Evolutionary conservation across 2,888 invertebrate genomes (phyloP).

Genomic region (Drosophila paranaensis): DNA sequence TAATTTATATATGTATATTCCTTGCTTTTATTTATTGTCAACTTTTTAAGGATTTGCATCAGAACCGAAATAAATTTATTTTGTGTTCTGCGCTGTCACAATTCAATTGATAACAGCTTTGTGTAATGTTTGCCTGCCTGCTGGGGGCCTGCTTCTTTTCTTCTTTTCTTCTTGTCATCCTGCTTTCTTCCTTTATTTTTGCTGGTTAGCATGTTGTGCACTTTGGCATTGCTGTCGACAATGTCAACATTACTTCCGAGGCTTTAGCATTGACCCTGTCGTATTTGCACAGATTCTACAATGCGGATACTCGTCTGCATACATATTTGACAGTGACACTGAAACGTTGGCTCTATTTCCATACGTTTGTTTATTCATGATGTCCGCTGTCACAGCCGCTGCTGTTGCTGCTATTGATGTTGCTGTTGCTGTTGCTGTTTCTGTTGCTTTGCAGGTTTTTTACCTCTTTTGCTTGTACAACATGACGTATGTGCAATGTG

Average conservation of each 20-base stretch:
- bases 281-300: slow-evolving; percentile 52
- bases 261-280: slow-evolving; percentile 55
- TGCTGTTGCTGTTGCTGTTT: not conserved
- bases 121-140: slow-evolving; percentile 29
- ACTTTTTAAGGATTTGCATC: no score
- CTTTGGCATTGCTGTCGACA: slow-evolving; percentile 49
- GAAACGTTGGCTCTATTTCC: slow-evolving; percentile 47
- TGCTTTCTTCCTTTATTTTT: slow-evolving; percentile 23
- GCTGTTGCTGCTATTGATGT: not conserved
- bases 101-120: slow-evolving; percentile 33
- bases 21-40: not conserved
- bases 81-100: slow-evolving; percentile 4
- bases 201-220: slow-evolving; percentile 30
- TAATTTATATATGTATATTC: not conserved
- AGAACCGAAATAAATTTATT: not conserved
- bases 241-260: slow-evolving; percentile 45
- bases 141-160: not conserved
- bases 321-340: slow-evolving; percentile 61
- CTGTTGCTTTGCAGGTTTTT: slow-evolving; percentile 12
- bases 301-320: slow-evolving; percentile 31
- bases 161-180: slow-evolving; percentile 4
- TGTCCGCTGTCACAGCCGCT: not conserved
- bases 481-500: slow-evolving; percentile 64
- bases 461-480: slow-evolving; percentile 33
- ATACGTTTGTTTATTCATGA: slow-evolving; percentile 63